phyloP scores from a whole-genome alignment of 2,797 vertebrate genomes.

The Myoxocephalus aenaeus region DNA sequence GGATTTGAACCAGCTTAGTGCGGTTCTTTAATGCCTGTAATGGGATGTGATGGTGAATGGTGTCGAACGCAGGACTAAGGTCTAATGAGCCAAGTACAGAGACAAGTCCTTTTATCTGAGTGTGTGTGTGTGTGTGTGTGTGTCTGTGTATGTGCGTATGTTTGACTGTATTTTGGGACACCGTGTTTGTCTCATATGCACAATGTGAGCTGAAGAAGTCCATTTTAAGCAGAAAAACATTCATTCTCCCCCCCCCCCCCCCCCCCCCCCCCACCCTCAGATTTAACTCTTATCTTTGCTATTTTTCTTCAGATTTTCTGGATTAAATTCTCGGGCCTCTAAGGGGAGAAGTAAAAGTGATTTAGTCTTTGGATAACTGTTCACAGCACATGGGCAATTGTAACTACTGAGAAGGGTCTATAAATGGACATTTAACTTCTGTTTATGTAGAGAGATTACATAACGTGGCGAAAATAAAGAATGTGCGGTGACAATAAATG shows the following conservation, averaged over 20 bases:
- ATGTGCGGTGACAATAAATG: not conserved
- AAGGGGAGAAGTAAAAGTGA: not conserved
- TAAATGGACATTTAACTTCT: not conserved
- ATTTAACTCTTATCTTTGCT: not conserved
- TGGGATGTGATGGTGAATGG: too few relatives aligned
- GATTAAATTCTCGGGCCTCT: not conserved
- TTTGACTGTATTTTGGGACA: conserved; percentile 15
- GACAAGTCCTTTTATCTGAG: too few relatives aligned
- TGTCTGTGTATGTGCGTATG: not conserved
- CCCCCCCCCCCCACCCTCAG: too few relatives aligned
- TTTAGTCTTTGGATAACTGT: not conserved
- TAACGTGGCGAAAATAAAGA: not conserved
- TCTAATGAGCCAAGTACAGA: too few relatives aligned
- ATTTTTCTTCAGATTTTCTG: not conserved
- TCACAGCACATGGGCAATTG: not conserved
- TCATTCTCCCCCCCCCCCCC: too few relatives aligned
- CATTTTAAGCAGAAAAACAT: too few relatives aligned
- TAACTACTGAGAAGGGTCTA: not conserved
- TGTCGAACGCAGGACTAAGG: too few relatives aligned
- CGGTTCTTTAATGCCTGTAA: too few relatives aligned
- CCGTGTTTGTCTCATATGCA: not conserved
- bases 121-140: not conserved
- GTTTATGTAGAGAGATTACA: not conserved
- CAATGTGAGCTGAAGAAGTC: not conserved
- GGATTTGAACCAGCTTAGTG: too few relatives aligned